phyloP scores from a whole-genome alignment of 2,113 vertebrate species.

The Macquaria ambigua region DNA sequence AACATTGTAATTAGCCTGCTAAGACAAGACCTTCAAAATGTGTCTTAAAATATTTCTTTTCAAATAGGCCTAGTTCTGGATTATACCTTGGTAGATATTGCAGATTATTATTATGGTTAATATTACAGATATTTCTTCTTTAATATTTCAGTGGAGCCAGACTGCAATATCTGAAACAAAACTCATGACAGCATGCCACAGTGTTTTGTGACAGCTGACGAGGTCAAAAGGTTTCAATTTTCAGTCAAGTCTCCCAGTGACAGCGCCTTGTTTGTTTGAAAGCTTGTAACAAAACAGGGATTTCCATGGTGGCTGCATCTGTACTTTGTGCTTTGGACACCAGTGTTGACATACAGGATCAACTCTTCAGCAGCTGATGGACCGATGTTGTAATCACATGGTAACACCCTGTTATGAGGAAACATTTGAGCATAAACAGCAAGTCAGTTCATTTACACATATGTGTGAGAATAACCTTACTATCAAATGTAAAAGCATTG shows the following conservation, averaged over 20 bases:
- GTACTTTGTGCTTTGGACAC: constrained; percentile 10
- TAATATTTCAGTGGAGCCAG: neutral
- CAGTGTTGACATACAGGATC: constrained; percentile 21
- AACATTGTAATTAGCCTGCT: constrained; percentile 37
- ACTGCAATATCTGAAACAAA: neutral
- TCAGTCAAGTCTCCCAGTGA: neutral
- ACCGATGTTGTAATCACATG: constrained; percentile 16
- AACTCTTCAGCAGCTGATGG: constrained; percentile 28
- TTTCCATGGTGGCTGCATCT: neutral
- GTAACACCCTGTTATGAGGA: constrained; percentile 5
- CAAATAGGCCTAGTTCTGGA: neutral
- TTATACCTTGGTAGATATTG: neutral
- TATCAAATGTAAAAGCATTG: neutral
- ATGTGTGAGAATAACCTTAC: neutral
- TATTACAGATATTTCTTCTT: neutral
- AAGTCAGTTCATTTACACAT: neutral
- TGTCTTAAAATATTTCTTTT: constrained; percentile 13
- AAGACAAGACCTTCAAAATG: constrained; percentile 16
- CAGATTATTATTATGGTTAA: no score
- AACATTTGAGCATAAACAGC: neutral
- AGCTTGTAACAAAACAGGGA: constrained; percentile 16
- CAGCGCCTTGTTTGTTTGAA: constrained; percentile 13
- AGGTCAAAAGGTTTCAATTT: constrained; percentile 14
- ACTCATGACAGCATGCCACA: neutral
- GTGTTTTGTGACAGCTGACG: neutral